A percentile compares a stretch with the other conserved stretches of the same genome.
phyloP scores from a whole-genome alignment of 2,888 invertebrate genomes.

The Salticus scenicus region DNA sequence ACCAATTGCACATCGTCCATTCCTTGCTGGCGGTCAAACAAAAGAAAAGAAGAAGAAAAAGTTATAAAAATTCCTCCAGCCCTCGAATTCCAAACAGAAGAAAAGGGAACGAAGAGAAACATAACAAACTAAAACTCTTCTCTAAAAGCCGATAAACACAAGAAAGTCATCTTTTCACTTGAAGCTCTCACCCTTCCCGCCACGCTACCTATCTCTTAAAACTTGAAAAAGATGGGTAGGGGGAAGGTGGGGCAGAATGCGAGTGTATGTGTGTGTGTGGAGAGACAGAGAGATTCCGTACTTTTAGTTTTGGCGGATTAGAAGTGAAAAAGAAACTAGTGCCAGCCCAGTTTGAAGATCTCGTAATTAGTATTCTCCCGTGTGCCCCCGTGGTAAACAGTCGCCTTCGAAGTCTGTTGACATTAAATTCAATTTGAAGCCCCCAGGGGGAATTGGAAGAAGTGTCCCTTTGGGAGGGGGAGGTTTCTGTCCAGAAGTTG shows the following conservation, averaged over 20 bases:
- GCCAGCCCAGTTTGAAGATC: conserved; percentile 60
- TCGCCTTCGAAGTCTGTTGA: conserved; percentile 63
- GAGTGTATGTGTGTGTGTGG: background rate
- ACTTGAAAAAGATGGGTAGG: conserved; percentile 42
- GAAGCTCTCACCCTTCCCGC: conserved; percentile 10
- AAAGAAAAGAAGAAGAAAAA: conserved; percentile 38
- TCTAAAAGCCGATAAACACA: conserved; percentile 69
- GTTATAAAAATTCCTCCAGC: conserved; percentile 64
- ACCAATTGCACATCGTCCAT: conserved; percentile 49
- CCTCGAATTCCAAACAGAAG: conserved; percentile 59
- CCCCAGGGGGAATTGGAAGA: conserved; percentile 56
- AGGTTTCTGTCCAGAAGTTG: background rate
- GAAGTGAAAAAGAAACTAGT: conserved; percentile 65
- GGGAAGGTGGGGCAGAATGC: background rate
- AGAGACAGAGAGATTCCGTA: conserved; percentile 10
- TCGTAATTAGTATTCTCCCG: conserved; percentile 68
- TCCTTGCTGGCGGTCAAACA: conserved; percentile 42
- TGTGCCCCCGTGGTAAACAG: conserved; percentile 63
- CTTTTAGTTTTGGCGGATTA: conserved; percentile 55
- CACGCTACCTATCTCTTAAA: conserved; percentile 28
- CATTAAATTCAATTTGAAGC: conserved; percentile 66
- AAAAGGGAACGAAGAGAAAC: conserved; percentile 32
- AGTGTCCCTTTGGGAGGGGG: conserved; percentile 41
- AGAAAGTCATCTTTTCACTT: conserved; percentile 68
- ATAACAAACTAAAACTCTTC: conserved; percentile 63